Evolutionary conservation across 2,888 invertebrate genomes (phyloP), one percentile per base, ranked within the genome.

Genomic region (Patella ulyssiponensis): DNA sequence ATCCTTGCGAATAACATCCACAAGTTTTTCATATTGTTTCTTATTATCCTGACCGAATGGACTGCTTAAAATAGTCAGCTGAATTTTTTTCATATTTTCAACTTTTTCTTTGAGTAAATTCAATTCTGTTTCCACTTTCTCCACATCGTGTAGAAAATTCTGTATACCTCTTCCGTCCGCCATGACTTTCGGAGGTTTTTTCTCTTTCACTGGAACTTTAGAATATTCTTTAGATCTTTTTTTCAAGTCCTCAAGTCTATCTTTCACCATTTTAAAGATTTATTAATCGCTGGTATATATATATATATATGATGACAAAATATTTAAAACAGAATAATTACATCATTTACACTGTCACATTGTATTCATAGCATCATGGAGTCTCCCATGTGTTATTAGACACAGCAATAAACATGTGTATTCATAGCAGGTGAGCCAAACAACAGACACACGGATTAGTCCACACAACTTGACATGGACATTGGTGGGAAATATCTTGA

Each of bases 51-150:
- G 77, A 33, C 81, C 81, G 27, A 84, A 78, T 4, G 87, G 87
- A 64, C 82, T 82, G 54, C 84, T 86, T 44, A 84, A 75, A 51
- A 88, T 81, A 71, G 84, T 85, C 64, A 80, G 84, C 79, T 87
- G 87, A 23, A 84, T 64, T 75, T 85, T 87, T 73, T 82, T 82
- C 78, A 88, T 82, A 75, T 85, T 81, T 52, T 79, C 81, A 7
- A 87, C 82, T 77, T 84, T 82, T 15, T 81, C 80, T 81, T 81
- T 83, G 69, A 86, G 80, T 54, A 78, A 79, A 44, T 78, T 78
- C 51, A 87, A 70, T 20, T 83, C 82, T 15, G 79, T 80, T 73
- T 87, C 86, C 23, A 87, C 80, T 44, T 80, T 77, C 69, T 85
- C 82, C 9, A 86, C 85, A 71, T 82, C 81, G 11, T 73, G 73